Conservation (phyloP, 2,888 invertebrate species). For the Mantis religiosa region DNA sequence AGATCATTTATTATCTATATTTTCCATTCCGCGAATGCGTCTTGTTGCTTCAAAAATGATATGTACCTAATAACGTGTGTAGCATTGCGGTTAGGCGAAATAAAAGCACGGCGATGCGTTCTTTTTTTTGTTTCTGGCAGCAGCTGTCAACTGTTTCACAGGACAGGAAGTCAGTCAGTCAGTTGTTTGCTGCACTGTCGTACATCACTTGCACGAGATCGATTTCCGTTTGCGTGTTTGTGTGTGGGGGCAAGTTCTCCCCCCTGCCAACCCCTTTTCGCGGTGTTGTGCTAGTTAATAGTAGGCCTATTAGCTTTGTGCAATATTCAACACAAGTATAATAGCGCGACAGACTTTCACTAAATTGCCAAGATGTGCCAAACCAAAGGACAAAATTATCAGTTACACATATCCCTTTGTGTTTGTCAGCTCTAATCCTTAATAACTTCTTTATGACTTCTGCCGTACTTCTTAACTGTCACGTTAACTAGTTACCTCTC, state of each 20-base stretch:
- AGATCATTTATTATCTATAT: no score
- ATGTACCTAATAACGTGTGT: background rate
- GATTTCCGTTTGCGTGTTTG: background rate
- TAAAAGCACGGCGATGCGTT: background rate
- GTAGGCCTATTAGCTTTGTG: background rate
- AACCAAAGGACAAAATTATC: no score
- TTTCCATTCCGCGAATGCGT: no score
- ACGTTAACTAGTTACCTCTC: no score
- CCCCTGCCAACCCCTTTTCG: no score
- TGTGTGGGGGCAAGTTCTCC: background rate
- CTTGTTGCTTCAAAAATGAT: no score
- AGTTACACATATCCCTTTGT: no score
- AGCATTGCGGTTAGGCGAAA: background rate
- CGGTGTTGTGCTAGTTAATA: background rate
- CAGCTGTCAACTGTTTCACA: background rate
- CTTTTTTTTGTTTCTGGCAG: background rate
- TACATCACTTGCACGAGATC: background rate
- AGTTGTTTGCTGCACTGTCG: background rate
- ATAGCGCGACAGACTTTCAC: background rate
- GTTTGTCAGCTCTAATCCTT: no score
- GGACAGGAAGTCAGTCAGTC: background rate
- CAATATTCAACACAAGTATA: background rate
- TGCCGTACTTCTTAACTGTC: no score
- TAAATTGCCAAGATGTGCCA: background rate
- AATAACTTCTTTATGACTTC: no score